These are phyloP conservation scores for Mellilla xanthometata DNA, from an alignment of 2,888 invertebrate genomes.

Conservation along the genomic window DNA sequence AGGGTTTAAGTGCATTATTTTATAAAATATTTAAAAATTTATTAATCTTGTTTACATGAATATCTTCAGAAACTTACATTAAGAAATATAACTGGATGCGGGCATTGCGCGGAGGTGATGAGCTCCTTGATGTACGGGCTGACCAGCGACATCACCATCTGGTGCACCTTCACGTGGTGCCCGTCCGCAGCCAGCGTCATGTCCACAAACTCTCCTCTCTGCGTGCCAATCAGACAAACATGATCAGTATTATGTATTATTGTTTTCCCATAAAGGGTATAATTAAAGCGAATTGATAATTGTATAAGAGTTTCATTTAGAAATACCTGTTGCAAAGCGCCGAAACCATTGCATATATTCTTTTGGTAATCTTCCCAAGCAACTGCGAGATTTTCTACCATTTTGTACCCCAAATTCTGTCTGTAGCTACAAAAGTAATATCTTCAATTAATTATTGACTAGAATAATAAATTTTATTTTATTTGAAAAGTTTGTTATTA, in stretches of 20 bases:
- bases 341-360: conserved; percentile 61
- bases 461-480: no score
- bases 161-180: conserved; percentile 68
- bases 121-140: conserved; percentile 70
- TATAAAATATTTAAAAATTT: no score
- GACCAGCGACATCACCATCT: conserved; percentile 62
- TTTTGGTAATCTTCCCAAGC: conserved; percentile 59
- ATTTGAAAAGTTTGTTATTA: no score
- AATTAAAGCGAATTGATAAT: neutral
- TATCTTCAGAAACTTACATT: conserved; percentile 51
- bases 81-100: conserved; percentile 69
- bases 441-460: no score
- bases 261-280: neutral
- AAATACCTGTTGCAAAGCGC: conserved; percentile 60
- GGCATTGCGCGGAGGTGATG: conserved; percentile 56
- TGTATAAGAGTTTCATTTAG: no score
- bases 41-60: no score
- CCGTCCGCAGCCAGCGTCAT: conserved; percentile 74
- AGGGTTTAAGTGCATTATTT: no score
- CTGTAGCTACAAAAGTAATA: neutral
- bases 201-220: conserved; percentile 63
- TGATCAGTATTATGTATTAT: neutral
- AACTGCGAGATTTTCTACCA: conserved; percentile 48
- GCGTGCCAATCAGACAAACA: neutral
- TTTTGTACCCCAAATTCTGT: conserved; percentile 17